Conservation (phyloP, 2,797 vertebrate genomes). For the Gymnopithys bicolor region DNA sequence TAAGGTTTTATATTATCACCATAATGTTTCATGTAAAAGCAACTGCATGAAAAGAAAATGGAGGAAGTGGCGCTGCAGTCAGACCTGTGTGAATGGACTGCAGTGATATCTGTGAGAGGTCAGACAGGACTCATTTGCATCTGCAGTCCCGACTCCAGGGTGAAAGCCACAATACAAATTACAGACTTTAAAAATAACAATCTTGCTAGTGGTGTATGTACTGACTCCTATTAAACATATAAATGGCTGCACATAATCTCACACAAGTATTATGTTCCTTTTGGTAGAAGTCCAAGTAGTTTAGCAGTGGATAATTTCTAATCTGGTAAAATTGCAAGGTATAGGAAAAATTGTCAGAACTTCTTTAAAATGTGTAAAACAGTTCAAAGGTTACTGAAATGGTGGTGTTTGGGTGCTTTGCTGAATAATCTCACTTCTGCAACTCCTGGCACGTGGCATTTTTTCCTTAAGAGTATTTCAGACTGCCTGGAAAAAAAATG, state of each 20-base stretch:
- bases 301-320: neutral
- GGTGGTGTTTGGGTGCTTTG: neutral
- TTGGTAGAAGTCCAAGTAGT: neutral
- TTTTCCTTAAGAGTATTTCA: constrained; percentile 14
- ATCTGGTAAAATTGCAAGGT: neutral
- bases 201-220: neutral
- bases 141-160: neutral
- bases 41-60: neutral
- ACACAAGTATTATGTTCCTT: neutral
- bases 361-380: neutral
- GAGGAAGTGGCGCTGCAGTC: neutral
- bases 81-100: neutral
- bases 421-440: constrained; percentile 10
- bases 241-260: neutral
- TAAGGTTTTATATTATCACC: neutral
- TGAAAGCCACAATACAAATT: neutral
- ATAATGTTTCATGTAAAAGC: neutral
- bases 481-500: neutral
- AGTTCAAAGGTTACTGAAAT: neutral
- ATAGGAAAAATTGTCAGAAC: neutral
- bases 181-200: neutral
- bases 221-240: neutral
- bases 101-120: neutral
- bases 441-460: neutral
- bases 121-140: neutral